phyloP scores from a whole-genome alignment of 2,113 vertebrate genomes.

The Variabilichromis moorii region DNA sequence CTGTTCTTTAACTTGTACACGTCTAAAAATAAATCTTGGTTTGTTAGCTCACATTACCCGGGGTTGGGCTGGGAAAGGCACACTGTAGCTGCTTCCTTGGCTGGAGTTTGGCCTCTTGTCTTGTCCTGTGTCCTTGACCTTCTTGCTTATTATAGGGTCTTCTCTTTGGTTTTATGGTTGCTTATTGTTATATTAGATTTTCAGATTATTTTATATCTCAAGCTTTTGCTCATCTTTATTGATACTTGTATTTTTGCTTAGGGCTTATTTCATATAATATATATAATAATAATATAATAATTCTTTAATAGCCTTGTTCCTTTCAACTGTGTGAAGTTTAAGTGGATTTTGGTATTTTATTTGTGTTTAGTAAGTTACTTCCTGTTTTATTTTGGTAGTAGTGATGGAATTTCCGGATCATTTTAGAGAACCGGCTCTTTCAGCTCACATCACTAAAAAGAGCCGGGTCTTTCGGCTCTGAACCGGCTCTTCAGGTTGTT shows the following conservation, averaged over 20 bases:
- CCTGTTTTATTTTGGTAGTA: neutral
- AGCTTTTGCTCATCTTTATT: neutral
- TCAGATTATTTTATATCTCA: neutral
- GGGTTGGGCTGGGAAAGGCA: neutral
- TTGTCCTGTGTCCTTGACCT: neutral
- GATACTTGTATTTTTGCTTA: neutral
- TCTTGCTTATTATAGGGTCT: neutral
- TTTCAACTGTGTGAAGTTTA: neutral
- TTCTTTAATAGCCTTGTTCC: neutral
- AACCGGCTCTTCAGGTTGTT: too few species aligned
- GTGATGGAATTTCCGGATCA: accelerated
- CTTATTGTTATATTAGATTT: neutral
- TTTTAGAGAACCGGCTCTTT: neutral
- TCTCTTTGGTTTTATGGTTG: neutral
- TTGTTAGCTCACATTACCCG: neutral
- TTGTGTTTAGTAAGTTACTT: neutral
- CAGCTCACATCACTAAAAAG: too few species aligned
- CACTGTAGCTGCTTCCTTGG: neutral
- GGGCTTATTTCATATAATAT: neutral
- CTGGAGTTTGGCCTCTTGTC: neutral
- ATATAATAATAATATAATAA: neutral
- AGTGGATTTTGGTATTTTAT: neutral
- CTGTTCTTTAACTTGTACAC: neutral
- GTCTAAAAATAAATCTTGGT: neutral
- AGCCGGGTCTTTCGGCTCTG: too few species aligned